These are phyloP conservation scores for Dicaeum eximium DNA, from an alignment of 2,113 vertebrate species.

Conservation along the genomic window DNA sequence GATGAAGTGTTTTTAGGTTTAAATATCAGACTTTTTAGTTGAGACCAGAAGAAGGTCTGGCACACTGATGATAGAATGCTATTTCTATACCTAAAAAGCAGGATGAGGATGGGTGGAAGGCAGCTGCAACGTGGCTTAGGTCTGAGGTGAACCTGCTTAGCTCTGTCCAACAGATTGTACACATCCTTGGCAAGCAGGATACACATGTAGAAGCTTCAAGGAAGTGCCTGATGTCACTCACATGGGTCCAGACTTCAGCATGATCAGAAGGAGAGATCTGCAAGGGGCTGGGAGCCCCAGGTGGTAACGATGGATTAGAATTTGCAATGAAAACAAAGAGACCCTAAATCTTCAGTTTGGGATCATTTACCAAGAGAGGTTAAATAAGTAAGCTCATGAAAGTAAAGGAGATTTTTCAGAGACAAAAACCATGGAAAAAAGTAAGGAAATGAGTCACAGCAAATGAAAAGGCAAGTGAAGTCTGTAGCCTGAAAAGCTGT, in stretches of 20 bases:
- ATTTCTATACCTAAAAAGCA: not conserved
- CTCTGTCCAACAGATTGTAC: not conserved
- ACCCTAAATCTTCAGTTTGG: fast-evolving
- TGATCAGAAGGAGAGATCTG: not conserved
- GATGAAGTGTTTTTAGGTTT: not conserved
- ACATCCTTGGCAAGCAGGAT: not conserved
- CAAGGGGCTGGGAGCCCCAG: not conserved
- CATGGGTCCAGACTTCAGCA: not conserved
- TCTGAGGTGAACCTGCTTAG: not conserved
- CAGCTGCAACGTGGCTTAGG: not conserved
- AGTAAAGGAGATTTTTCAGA: not conserved
- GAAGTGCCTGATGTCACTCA: not conserved
- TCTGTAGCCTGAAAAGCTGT: not conserved
- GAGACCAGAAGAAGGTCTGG: not conserved
- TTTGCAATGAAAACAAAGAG: not conserved
- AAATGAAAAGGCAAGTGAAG: not conserved
- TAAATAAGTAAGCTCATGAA: not conserved
- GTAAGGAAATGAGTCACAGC: not conserved
- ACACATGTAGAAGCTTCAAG: not conserved
- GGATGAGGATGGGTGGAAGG: not conserved
- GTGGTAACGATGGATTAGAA: not conserved
- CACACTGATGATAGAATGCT: fast-evolving
- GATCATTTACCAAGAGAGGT: not conserved
- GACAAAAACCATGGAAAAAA: not conserved
- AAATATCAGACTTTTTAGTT: not conserved